Evolutionary conservation across 2,888 invertebrate species (phyloP), one percentile per base, ranked within the genome.

Genomic region (Caenorhabditis sp.): DNA sequence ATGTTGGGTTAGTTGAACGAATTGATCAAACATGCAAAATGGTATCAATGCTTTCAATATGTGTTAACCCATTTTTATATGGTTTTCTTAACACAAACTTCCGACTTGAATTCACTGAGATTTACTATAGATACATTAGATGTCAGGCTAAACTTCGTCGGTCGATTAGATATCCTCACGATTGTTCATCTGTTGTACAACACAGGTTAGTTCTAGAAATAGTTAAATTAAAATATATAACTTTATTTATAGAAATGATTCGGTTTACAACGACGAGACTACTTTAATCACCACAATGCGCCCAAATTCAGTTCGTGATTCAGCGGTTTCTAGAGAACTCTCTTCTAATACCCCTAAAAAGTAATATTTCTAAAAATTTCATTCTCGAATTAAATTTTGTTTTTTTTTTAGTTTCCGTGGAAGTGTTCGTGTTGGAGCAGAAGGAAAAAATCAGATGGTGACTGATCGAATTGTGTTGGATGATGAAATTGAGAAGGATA

Each of bases 21-120:
- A 74, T 87, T 43, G 87, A 87, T 60, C 85, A 86, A 60, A 67
- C 79, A n/a, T 86, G 84, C 74, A 85, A 87, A 70, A 71, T 87
- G 60, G 71, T 87, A 36, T 84, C 85, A 23, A 84, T 87, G 78
- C 71, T 84, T 1, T 86, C 86, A 8, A 87, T 87, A 63, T 86
- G 87, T 70, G 81, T 87, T n/a, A 87, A 87, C 77, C 87, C 87
- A 21, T 78, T 87, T 38, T 80, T 87, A 17, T 87, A 87, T 75
- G 87, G 86, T 1, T 84, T 76, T 62, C 60, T 83, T 25, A 87
- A 87, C 65, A 87, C 86, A 25, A 87, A 87, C 74, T 87, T 87
- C 69, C 83, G 85, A 1, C 83, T 83, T 67, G 87, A 87, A 73
- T 87, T 87, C 76, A 77, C 73, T 8, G 84, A 84, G 38, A 87